Conservation (phyloP, 1,140 invertebrate genomes). For the Latrodectus geometricus region DNA sequence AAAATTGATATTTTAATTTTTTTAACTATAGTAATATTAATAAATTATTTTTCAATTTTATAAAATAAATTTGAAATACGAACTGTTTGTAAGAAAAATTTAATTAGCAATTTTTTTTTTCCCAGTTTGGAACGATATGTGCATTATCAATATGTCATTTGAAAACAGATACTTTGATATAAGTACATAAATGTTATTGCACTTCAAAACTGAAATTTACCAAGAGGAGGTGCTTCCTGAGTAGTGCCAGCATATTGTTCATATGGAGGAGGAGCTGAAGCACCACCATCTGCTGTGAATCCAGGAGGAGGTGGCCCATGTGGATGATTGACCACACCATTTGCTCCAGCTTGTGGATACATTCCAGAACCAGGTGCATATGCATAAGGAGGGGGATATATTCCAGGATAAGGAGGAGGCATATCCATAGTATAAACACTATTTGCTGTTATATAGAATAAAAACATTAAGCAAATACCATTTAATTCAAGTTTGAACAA, state of each 20-base stretch:
- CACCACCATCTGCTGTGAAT: slow-evolving; percentile 43
- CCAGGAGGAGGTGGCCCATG: slow-evolving; percentile 55
- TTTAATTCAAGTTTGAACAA: too few species aligned
- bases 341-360: slow-evolving; percentile 28
- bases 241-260: neutral
- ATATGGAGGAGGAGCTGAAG: neutral
- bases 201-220: neutral
- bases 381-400: slow-evolving; percentile 70
- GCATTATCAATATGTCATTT: too few species aligned
- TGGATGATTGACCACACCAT: slow-evolving; percentile 10
- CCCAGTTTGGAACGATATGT: too few species aligned
- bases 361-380: slow-evolving; percentile 18
- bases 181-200: too few species aligned
- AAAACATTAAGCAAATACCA: slow-evolving; percentile 11
- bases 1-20: too few species aligned
- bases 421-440: slow-evolving; percentile 90
- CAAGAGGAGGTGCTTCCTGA: slow-evolving; percentile 20
- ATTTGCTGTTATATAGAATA: slow-evolving; percentile 74
- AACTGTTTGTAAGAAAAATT: too few species aligned
- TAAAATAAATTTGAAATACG: too few species aligned
- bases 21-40: too few species aligned
- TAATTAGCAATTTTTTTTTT: too few species aligned
- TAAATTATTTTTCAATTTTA: too few species aligned
- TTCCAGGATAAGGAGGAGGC: slow-evolving; percentile 95
- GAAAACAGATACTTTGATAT: too few species aligned